These are phyloP conservation scores for Pangasius mekongensis DNA, from an alignment of 2,797 vertebrate species.

Conservation along the genomic window DNA sequence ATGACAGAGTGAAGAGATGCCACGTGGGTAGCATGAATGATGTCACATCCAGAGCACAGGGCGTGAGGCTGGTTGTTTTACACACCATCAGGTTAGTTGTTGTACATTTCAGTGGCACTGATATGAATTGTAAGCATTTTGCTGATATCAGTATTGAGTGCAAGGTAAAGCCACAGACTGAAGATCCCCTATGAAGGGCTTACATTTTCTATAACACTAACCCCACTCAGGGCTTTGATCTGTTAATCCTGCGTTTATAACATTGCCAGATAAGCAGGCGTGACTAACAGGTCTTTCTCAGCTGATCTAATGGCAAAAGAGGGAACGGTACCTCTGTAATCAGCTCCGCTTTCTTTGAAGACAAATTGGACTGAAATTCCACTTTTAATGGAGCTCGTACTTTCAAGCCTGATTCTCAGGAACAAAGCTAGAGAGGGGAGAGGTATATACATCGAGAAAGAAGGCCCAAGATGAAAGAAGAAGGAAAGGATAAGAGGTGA, in stretches of 20 bases:
- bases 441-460: constrained; percentile 49
- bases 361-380: constrained; percentile 81
- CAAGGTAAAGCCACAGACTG: constrained; percentile 72
- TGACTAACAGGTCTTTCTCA: constrained; percentile 91
- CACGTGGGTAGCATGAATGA: background rate
- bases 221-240: constrained; percentile 95
- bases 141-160: constrained; percentile 60
- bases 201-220: constrained; percentile 89
- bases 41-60: background rate
- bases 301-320: constrained; percentile 84
- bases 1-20: background rate
- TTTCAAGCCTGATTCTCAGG: constrained; percentile 60
- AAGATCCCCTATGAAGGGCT: constrained; percentile 82
- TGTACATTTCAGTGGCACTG: constrained; percentile 71
- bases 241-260: constrained; percentile 96
- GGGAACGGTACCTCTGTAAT: constrained; percentile 83
- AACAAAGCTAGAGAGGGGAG: constrained; percentile 47
- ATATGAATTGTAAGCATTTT: constrained; percentile 75
- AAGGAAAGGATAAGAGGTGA: constrained; percentile 25
- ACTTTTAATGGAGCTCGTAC: constrained; percentile 71
- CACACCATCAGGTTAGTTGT: constrained; percentile 33
- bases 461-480: constrained; percentile 45
- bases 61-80: background rate
- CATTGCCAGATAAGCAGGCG: constrained; percentile 94
- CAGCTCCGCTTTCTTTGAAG: constrained; percentile 83